Evolutionary conservation across 2,113 vertebrate species (phyloP), one percentile per base, ranked within the genome.

Genomic region (Oncorhynchus gorbuscha): DNA sequence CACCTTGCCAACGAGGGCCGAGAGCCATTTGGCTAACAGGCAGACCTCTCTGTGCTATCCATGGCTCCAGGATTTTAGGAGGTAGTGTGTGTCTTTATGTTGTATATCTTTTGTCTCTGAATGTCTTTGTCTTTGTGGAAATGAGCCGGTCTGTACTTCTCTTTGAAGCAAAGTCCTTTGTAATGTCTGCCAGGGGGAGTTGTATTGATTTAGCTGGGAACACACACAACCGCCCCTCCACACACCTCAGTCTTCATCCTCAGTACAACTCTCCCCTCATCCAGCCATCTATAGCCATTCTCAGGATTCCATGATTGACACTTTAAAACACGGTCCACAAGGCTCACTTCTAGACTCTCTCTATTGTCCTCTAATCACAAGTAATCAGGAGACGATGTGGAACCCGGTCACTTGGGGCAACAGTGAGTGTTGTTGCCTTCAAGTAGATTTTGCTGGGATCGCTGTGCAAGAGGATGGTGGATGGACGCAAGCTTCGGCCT

Each of bases 141-240:
- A 69, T 39, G 28, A 48, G 22, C 14, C n/a, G 22, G 9, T 74
- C 74, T 89, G 79, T 84, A 76, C n/a, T 13, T 59, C 32, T 69
- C 79, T 91, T 90, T 89, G 86, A 89, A 85, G 84, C 84, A 67
- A 72, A 32, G 22, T 65, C 76, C 83, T 89, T 89, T 91, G 85
- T 85, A 70, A 88, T 84, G 81, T 81, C 66, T 77, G 91, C 86
- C 85, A 85, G 48, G 35, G 39, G 65, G 74, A 76, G 85, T 89
- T 90, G 83, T 90, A 77, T 76, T 28, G 22, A 32, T 69, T 69
- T 62, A 22, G 9, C 55, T 58, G 59, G 59, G 59, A n/a, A 11
- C n/a, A n/a, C 16, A 55, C 18, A 13, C 24, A 6, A 0, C 2
- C 39, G 0, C 8, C 39, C 2, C 8, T 39, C 39, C 39, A 39